Conservation (phyloP, 2,113 vertebrate genomes). For the Cygnus buccinator region DNA sequence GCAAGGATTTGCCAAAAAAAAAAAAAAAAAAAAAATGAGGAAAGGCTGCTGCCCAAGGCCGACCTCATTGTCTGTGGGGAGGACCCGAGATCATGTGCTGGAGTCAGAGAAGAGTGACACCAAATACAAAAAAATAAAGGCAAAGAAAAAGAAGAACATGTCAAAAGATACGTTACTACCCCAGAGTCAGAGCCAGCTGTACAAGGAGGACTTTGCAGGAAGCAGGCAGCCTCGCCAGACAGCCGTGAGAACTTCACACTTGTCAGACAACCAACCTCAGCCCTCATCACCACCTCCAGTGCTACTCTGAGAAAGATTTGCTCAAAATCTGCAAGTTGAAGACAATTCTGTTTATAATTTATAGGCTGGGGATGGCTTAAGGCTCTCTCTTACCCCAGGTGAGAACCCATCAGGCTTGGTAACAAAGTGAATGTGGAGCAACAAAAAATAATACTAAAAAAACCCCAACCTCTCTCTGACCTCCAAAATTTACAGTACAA, state of each 20-base stretch:
- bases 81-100: neutral
- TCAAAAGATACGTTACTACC: constrained; percentile 25
- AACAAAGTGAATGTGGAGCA: neutral
- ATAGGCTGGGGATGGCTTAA: neutral
- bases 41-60: neutral
- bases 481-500: neutral
- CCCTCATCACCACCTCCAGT: constrained; percentile 17
- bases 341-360: constrained; percentile 14
- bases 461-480: neutral
- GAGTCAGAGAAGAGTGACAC: neutral
- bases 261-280: neutral
- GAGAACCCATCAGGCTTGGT: neutral
- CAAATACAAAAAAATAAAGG: neutral
- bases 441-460: neutral
- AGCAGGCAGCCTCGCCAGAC: constrained; percentile 50
- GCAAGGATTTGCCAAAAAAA: neutral
- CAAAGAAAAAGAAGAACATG: neutral
- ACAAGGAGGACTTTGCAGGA: constrained; percentile 11
- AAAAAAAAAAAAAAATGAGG: neutral
- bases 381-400: neutral
- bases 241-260: constrained; percentile 59
- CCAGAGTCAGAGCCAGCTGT: neutral
- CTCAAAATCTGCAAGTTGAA: constrained; percentile 29
- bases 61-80: neutral
- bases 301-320: constrained; percentile 2